Percentiles rank a stretch among this genome's conserved stretches.
Evolutionary conservation across 2,113 vertebrate genomes (phyloP).

Genomic region (Phaetusa simplex): DNA sequence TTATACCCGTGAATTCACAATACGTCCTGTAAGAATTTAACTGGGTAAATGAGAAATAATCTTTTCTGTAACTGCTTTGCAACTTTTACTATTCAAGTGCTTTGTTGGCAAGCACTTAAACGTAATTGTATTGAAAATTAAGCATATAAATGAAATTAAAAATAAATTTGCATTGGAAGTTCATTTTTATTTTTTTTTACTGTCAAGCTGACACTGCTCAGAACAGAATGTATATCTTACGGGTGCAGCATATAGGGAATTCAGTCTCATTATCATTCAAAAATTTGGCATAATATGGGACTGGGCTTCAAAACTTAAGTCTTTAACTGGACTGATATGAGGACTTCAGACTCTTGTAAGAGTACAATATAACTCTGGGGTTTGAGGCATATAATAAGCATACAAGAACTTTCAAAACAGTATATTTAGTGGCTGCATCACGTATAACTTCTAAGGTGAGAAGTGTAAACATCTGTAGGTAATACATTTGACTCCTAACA

Average conservation of each 20-base stretch:
- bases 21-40: not conserved
- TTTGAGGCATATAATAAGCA: not conserved
- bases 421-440: not conserved
- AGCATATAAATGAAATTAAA: not conserved
- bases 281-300: not conserved
- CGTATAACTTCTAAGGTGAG: not conserved
- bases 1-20: not conserved
- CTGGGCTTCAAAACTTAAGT: not conserved
- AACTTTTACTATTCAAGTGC: not conserved
- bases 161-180: not conserved
- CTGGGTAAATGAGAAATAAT: not conserved
- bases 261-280: not conserved
- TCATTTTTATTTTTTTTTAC: not conserved
- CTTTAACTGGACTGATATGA: not conserved
- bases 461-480: not conserved
- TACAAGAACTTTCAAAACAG: not conserved
- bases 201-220: not conserved
- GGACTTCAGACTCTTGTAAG: not conserved
- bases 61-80: not conserved
- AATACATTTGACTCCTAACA: not conserved
- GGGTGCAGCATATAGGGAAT: not conserved
- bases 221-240: not conserved
- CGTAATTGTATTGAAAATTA: not conserved
- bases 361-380: not conserved
- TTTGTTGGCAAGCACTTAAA: not conserved